Conservation (phyloP, 2,888 invertebrate genomes). For the Pseudococcus longispinus region DNA sequence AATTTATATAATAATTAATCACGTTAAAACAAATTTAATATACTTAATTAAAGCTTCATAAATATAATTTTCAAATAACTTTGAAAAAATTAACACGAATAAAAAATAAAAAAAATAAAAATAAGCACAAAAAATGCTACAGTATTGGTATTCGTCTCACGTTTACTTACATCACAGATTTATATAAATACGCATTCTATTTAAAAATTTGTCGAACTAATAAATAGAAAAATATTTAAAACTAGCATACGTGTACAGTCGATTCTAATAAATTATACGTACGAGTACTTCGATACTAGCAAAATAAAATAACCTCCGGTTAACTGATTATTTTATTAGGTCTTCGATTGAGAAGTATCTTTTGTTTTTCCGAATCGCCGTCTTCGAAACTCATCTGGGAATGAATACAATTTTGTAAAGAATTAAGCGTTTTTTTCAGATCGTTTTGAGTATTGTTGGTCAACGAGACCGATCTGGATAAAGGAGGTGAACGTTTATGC, state of each 20-base stretch:
- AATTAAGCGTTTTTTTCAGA: conserved; percentile 51
- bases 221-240: background rate
- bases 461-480: conserved; percentile 57
- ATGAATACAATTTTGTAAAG: conserved; percentile 60
- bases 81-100: background rate
- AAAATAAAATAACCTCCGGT: background rate
- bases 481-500: conserved; percentile 60
- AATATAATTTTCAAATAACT: background rate
- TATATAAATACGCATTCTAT: background rate
- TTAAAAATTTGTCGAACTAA: background rate
- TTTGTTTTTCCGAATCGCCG: conserved; percentile 59
- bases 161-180: conserved; percentile 17
- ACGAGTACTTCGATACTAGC: background rate
- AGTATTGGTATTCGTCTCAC: background rate
- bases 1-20: background rate
- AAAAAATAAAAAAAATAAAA: conserved; percentile 11
- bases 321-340: conserved; percentile 42
- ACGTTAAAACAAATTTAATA: conserved; percentile 5
- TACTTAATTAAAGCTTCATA: background rate
- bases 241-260: background rate
- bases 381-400: conserved; percentile 62
- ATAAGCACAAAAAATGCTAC: background rate
- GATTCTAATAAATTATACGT: background rate
- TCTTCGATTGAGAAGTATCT: conserved; percentile 55
- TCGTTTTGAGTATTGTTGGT: conserved; percentile 52